Percentiles rank a stretch among this genome's conserved stretches.
Evolutionary conservation across 2,888 invertebrate genomes (phyloP).

Genomic region (Cheiracanthium punctorium): DNA sequence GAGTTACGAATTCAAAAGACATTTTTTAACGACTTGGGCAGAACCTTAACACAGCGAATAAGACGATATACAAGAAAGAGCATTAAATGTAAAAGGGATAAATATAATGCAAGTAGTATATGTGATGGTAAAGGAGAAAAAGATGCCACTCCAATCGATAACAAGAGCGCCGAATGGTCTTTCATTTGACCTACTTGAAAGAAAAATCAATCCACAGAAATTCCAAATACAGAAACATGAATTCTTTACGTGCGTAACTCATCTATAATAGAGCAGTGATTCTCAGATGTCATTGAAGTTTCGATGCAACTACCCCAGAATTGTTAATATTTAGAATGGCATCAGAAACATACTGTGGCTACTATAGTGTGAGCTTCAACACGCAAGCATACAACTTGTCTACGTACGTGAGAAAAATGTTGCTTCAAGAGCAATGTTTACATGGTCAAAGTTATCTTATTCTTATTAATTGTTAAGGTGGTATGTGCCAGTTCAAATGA

Average conservation of each 20-base stretch:
- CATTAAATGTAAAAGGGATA: background rate
- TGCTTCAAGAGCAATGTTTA: too few species aligned
- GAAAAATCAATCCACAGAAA: slow-evolving; percentile 9
- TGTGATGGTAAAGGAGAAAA: slow-evolving; percentile 14
- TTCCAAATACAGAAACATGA: slow-evolving; percentile 7
- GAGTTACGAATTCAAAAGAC: background rate
- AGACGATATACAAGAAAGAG: background rate
- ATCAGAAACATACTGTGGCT: too few species aligned
- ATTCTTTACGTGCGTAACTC: background rate
- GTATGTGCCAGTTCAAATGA: too few species aligned
- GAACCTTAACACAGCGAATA: background rate
- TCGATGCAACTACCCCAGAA: too few species aligned
- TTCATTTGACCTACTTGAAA: slow-evolving; percentile 24
- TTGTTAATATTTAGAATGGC: too few species aligned
- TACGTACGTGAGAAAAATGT: too few species aligned
- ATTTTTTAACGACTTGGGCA: background rate
- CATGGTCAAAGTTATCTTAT: too few species aligned
- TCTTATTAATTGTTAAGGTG: too few species aligned
- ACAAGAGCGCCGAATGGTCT: slow-evolving; percentile 32
- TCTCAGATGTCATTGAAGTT: too few species aligned
- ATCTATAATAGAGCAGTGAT: background rate
- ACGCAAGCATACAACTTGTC: too few species aligned
- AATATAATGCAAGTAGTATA: background rate
- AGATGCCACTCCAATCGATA: slow-evolving; percentile 34
- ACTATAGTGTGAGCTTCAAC: too few species aligned